Base-by-base conservation (phyloP, 1,140 invertebrate genomes). In the Hesperophylax magnus region DNA sequence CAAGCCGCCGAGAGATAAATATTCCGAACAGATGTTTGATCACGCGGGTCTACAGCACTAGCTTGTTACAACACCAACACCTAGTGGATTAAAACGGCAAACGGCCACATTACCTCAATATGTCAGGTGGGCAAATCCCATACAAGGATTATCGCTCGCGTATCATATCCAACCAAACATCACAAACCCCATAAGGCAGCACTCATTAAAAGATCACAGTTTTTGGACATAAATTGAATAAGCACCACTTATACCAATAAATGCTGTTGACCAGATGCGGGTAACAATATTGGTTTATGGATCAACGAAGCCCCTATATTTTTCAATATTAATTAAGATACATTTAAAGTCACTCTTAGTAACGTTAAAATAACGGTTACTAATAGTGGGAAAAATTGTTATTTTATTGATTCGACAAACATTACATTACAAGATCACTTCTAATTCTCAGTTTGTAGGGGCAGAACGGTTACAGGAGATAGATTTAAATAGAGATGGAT, bases 21-120 rank as follows among this genome's bases (percentile, higher is more conserved):
- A 76, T 76, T 76, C 54, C 56, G n/a, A 76, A 76, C 72, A 76
- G 72, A 76, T 76, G 72, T 58, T 76, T 76, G 60, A 76, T 58
- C 27, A 56, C 72, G 72, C 54, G 14, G 54, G 18, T 9, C 39
- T 47, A 47, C 39, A 47, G 1, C 11, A 47, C 39, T 14, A 47
- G 72, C 27, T 60, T 6, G 56, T 76, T 76, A 76, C 72, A 76
- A 76, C 69, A 72, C 47, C 8, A 11, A 76, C 69, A 72, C 47
- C 8, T 2, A 60, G 2, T n/a, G 54, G 56, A 76, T 76, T 60
- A 76, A 76, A 76, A 61, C 56, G 22, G 11, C 53, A 61, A 76
- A 76, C 56, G 22, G 18, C 39, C 47, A 58, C 34, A 76, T 76
- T 76, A 60, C 72, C 56, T 76, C 27, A 39, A 74, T 74, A 54